A percentile compares a stretch with the other conserved stretches of the same genome.
phyloP scores from a whole-genome alignment of 2,888 invertebrate genomes.

The Rhagium mordax region DNA sequence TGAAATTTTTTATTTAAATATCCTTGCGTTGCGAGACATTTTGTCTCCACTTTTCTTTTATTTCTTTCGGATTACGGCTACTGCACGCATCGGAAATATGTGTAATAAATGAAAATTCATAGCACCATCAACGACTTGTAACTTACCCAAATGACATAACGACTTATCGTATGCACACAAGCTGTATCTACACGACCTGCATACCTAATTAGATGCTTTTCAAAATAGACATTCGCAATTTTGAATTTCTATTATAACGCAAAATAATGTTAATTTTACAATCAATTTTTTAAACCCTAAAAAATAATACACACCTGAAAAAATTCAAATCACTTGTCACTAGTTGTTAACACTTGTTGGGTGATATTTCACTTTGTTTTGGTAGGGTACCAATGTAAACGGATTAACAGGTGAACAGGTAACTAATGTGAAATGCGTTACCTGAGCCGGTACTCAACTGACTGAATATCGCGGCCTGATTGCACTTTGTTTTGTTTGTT shows the following conservation, averaged over 20 bases:
- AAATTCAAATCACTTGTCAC: conserved; percentile 19
- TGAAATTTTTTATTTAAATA: no score
- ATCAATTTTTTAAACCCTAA: neutral
- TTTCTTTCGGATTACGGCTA: no score
- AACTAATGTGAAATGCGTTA: conserved; percentile 42
- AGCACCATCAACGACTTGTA: no score
- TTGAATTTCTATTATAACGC: neutral
- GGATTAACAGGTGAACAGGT: conserved; percentile 44
- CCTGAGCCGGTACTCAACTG: conserved; percentile 48
- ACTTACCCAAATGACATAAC: no score
- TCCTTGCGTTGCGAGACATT: no score
- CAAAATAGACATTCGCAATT: no score
- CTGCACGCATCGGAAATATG: no score
- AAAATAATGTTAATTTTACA: neutral
- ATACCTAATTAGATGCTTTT: no score
- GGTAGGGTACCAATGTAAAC: conserved; percentile 25
- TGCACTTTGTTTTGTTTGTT: conserved; percentile 69
- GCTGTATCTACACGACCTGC: no score
- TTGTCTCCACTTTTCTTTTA: no score
- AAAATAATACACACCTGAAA: conserved; percentile 35
- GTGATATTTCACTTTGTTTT: conserved; percentile 40
- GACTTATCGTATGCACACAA: no score
- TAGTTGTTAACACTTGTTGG: conserved; percentile 8
- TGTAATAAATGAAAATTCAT: no score
- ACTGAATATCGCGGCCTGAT: conserved; percentile 68